Evolutionary conservation across 1,140 invertebrate species (phyloP).

Genomic region (Drosophila sp.): DNA sequence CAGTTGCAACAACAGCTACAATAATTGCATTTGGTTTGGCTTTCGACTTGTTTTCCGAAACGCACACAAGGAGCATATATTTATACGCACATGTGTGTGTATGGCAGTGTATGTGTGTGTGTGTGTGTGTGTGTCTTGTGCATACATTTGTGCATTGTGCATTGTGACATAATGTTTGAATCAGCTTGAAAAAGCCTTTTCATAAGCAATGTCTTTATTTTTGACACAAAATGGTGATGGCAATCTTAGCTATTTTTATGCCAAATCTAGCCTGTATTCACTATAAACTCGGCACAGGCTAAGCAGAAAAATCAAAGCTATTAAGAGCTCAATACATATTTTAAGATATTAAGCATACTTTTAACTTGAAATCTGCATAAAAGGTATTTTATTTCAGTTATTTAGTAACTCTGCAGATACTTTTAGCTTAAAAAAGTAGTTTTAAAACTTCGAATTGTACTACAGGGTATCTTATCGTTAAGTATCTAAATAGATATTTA

Average conservation of each 20-base stretch:
- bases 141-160: not conserved
- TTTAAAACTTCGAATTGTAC: too few species aligned
- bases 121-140: conserved; percentile 10
- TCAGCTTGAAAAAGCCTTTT: conserved; percentile 54
- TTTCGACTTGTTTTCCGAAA: conserved; percentile 39
- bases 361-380: too few species aligned
- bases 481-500: too few species aligned
- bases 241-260: not conserved
- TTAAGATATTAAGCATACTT: too few species aligned
- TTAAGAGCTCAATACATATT: too few species aligned
- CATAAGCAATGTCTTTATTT: conserved; percentile 37
- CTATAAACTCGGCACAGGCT: too few species aligned
- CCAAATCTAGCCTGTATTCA: not conserved
- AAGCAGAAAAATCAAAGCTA: too few species aligned
- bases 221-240: conserved; percentile 1
- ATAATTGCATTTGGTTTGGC: conserved; percentile 76
- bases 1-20: conserved; percentile 35
- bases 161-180: conserved; percentile 53
- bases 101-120: conserved; percentile 4
- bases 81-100: conserved; percentile 13
- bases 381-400: too few species aligned
- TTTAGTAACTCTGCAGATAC: too few species aligned
- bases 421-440: too few species aligned
- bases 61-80: conserved; percentile 30
- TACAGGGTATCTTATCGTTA: too few species aligned